Evolutionary conservation across 1,140 invertebrate species (phyloP).

Genomic region (Rhopalosiphum padi): DNA sequence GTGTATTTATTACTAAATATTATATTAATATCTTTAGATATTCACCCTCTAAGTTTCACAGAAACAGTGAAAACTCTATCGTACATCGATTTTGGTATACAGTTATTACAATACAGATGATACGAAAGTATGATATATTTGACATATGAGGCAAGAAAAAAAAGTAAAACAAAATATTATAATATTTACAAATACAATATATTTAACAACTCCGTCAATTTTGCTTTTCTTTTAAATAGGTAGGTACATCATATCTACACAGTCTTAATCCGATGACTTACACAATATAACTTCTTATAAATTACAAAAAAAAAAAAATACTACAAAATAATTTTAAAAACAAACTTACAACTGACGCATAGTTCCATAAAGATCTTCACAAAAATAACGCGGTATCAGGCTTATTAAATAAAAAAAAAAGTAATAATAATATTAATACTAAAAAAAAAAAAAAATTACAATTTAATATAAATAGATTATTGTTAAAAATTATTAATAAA

Average conservation of each 20-base stretch:
- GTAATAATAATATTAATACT: constrained; percentile 1
- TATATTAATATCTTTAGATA: no score
- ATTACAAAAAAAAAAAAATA: constrained; percentile 34
- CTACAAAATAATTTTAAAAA: constrained; percentile 31
- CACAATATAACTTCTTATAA: constrained; percentile 26
- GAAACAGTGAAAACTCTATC: background rate
- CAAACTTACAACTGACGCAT: constrained; percentile 35
- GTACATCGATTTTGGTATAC: background rate
- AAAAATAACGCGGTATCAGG: constrained; percentile 41
- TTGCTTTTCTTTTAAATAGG: constrained; percentile 10
- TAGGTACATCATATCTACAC: constrained; percentile 33
- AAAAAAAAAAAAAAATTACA: background rate
- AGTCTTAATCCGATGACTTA: constrained; percentile 35
- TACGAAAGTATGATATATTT: background rate
- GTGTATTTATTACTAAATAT: no score
- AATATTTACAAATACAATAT: background rate
- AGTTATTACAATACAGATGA: background rate
- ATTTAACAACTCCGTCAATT: constrained; percentile 37
- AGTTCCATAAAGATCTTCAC: constrained; percentile 41
- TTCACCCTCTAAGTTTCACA: background rate
- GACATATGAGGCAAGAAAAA: background rate
- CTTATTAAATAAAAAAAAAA: constrained; percentile 10
- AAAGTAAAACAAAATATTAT: background rate
- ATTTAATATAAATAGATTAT: background rate
- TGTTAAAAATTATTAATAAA: constrained; percentile 47